Evolutionary conservation across 2,888 invertebrate species (phyloP).

Genomic region (Ryuthela nishihirai): DNA sequence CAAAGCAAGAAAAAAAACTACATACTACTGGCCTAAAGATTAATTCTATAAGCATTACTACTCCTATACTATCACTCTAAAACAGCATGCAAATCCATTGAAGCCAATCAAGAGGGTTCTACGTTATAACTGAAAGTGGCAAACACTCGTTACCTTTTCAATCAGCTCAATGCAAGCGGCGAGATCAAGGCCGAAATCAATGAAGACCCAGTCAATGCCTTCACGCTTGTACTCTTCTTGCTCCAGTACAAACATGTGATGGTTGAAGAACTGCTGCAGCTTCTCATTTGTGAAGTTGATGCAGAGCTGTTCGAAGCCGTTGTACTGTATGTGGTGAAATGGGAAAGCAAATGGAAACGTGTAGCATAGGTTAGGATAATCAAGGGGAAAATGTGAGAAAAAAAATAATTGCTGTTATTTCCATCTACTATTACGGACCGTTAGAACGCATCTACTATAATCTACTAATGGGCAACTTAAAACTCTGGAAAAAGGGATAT

Average conservation of each 20-base stretch:
- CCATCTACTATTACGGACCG: too few relatives aligned
- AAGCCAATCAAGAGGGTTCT: too few relatives aligned
- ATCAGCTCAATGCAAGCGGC: slow-evolving; percentile 97
- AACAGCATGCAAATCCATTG: too few relatives aligned
- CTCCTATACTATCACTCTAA: too few relatives aligned
- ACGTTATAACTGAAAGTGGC: too few relatives aligned
- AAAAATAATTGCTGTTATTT: slow-evolving; percentile 18
- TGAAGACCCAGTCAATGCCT: slow-evolving; percentile 97
- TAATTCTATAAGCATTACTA: too few relatives aligned
- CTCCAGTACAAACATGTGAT: slow-evolving; percentile 99
- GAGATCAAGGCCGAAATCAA: slow-evolving; percentile 99
- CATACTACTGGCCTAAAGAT: too few relatives aligned
- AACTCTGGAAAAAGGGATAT: too few relatives aligned
- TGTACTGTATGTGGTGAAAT: slow-evolving; percentile 64
- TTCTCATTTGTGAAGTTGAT: slow-evolving; percentile 99
- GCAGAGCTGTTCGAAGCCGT: slow-evolving; percentile 99
- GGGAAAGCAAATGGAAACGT: slow-evolving; percentile 30
- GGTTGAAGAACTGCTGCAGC: slow-evolving; percentile 99
- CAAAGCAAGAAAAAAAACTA: too few relatives aligned
- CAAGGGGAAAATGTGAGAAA: neutral
- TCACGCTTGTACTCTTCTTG: slow-evolving; percentile 98
- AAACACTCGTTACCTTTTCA: slow-evolving; percentile 72
- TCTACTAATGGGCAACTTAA: too few relatives aligned
- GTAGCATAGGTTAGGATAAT: neutral
- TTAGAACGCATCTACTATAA: neutral